These are phyloP conservation scores for Ips nitidus DNA, from an alignment of 1,140 invertebrate genomes.

Conservation along the genomic window DNA sequence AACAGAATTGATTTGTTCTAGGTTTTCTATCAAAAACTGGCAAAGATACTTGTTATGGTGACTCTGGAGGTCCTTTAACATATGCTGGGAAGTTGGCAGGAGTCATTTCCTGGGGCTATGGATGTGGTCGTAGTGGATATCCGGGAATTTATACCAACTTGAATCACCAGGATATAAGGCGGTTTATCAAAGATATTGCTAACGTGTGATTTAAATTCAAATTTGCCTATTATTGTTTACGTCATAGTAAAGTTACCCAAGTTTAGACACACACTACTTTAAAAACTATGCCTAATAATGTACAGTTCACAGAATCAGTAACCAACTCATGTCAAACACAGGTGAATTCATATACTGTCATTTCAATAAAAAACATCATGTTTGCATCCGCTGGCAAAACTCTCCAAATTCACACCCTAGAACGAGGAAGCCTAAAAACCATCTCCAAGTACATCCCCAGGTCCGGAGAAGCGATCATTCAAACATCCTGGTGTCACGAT, in stretches of 20 bases:
- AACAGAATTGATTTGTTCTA: background rate
- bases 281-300: too few species aligned
- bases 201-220: background rate
- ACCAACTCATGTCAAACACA: too few species aligned
- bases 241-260: too few species aligned
- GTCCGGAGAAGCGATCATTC: constrained; percentile 3
- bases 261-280: too few species aligned
- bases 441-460: constrained; percentile 13
- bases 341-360: too few species aligned
- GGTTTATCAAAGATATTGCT: background rate
- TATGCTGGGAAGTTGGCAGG: background rate
- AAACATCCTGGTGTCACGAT: constrained; percentile 39
- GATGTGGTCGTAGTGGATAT: background rate
- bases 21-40: background rate
- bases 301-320: too few species aligned
- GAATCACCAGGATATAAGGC: background rate
- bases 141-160: background rate
- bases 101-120: background rate
- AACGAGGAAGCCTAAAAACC: constrained; percentile 3
- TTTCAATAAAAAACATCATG: background rate
- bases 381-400: constrained; percentile 16
- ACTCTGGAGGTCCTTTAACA: background rate
- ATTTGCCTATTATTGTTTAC: too few species aligned
- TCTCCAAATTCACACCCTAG: constrained; percentile 8
- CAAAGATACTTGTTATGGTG: background rate